Base-by-base conservation (phyloP, 2,888 invertebrate species). In the Pantelozetes paolii region DNA sequence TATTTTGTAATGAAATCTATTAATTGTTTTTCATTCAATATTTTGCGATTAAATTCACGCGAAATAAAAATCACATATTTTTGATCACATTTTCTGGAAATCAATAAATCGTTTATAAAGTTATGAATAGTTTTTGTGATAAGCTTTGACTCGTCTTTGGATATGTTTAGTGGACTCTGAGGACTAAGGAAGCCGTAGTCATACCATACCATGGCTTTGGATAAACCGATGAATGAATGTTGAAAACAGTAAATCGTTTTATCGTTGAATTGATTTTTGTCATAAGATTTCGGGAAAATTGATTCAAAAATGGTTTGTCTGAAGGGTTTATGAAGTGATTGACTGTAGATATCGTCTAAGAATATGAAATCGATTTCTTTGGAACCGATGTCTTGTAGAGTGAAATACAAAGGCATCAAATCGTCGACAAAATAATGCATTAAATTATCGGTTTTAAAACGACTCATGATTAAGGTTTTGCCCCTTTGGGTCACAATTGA, bases 381-480 rank as follows among this genome's bases (percentile, higher is more conserved):
- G 15, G 20, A 23, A 23, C 36, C 57, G n/a, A 54, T 76, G 45
- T 80, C 78, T 30, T 80, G 78, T 67, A 81, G 79, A 8, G 83
- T 84, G 48, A 79, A 76, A 78, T 79, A 82, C 18, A 84, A 74
- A 2, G 85, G 85, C 20, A 85, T 76, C 2, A 85, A 78, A 78
- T 85, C 85, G 80, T 85, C 85, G 79, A 85, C 85, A 54, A 85
- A 78, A 11, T 83, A 82, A 80, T 85, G 85, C 85, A 85, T 85
- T n/a, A 85, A 78, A 78, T 85, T 85, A 77, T 84, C 84, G 2
- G 84, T 82, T 77, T 85, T 83, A 77, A 85, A 85, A 13, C 84
- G 79, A 67, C 79, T 80, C 26, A 84, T 77, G 5, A 83, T 75
- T 42, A 84, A 77, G 42, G 79, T 79, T 23, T 76, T 77, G 13